These are phyloP conservation scores for Danaus chrysippus DNA, from an alignment of 2,888 invertebrate species.

Conservation along the genomic window DNA sequence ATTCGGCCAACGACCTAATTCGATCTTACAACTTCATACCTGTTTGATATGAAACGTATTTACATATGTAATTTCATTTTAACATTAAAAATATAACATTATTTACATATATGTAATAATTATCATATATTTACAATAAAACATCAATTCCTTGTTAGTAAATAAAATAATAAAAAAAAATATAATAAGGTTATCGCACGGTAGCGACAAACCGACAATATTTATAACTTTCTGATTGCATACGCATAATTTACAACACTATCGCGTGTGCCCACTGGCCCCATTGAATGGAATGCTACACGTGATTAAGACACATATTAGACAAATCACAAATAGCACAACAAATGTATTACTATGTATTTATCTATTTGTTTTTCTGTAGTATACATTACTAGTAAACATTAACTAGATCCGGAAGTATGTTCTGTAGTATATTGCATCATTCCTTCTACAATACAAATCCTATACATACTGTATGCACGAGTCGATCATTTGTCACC, in stretches of 20 bases:
- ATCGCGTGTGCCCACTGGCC: conserved; percentile 31
- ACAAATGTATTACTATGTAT: no score
- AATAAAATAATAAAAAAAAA: no score
- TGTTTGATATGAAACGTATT: conserved; percentile 13
- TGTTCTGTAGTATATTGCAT: no score
- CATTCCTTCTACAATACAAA: neutral
- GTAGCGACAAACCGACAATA: no score
- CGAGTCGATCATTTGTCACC: neutral
- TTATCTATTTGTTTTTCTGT: neutral
- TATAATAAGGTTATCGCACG: no score
- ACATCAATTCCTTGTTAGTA: no score
- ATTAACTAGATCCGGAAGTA: no score
- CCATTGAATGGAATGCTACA: conserved; percentile 31
- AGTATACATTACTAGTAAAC: neutral
- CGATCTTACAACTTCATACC: conserved; percentile 36
- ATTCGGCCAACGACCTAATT: conserved; percentile 75
- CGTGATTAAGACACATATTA: conserved; percentile 18
- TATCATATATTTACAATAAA: no score
- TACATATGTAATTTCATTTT: neutral
- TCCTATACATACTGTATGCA: neutral
- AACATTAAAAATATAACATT: no score
- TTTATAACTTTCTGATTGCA: neutral
- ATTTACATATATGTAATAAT: no score
- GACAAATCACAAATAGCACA: conserved; percentile 20
- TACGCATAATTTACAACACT: neutral